A percentile compares a stretch with the other conserved stretches of the same genome.
phyloP scores from a whole-genome alignment of 2,113 vertebrate genomes.

The Muntiacus reevesi region DNA sequence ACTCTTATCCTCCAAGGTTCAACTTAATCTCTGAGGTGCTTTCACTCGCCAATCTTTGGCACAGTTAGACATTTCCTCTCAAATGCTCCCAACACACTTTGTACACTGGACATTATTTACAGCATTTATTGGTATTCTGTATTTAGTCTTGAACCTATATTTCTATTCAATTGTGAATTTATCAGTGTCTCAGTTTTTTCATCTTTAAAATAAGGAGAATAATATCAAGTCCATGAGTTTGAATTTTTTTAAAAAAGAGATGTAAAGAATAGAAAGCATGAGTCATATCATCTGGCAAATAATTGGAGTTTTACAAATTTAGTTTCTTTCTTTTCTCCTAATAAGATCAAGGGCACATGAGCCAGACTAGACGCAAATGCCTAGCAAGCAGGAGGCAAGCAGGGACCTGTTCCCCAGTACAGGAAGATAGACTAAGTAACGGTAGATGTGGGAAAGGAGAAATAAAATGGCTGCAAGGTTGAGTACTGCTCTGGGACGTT shows the following conservation, averaged over 20 bases:
- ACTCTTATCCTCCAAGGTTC: background rate
- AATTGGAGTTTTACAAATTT: background rate
- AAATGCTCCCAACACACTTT: background rate
- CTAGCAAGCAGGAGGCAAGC: background rate
- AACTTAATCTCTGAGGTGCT: background rate
- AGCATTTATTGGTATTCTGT: background rate
- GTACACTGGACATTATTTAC: background rate
- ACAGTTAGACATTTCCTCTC: background rate
- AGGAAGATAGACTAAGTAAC: background rate
- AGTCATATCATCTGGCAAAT: background rate
- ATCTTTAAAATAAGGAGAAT: background rate
- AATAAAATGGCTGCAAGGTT: background rate
- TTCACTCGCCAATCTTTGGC: background rate
- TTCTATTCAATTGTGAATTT: slow-evolving; percentile 10
- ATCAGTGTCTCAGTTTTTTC: background rate
- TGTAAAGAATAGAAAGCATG: background rate
- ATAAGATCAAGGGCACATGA: background rate
- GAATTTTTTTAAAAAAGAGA: background rate
- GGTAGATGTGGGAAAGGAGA: background rate
- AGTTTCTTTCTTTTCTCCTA: background rate
- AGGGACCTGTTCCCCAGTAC: background rate
- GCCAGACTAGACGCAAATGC: background rate
- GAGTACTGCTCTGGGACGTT: background rate
- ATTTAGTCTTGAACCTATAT: background rate
- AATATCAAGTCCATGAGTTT: background rate